A percentile compares a stretch with the other conserved stretches of the same genome.
phyloP scores from a whole-genome alignment of 2,113 vertebrate species.

The Ctenodactylus gundi region DNA sequence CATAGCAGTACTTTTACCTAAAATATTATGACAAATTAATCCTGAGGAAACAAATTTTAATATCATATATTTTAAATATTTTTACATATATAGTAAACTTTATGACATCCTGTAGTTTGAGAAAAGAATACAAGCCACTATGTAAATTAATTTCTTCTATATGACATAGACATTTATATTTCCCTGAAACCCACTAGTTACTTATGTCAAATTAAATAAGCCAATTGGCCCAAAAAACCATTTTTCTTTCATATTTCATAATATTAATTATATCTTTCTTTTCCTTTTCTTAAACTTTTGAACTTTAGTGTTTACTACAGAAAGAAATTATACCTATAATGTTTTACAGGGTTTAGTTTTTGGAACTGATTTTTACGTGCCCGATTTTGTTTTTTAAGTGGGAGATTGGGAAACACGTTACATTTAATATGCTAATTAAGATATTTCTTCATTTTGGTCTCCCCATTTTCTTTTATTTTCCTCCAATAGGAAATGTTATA shows the following conservation, averaged over 20 bases:
- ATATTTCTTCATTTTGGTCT: not conserved
- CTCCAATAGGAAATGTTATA: not conserved
- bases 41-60: too few species aligned
- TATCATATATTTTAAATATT: too few species aligned
- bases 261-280: not conserved
- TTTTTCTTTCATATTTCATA: not conserved
- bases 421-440: not conserved
- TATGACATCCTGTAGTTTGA: too few species aligned
- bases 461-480: not conserved
- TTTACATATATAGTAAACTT: too few species aligned
- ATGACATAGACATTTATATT: not conserved
- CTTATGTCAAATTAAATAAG: not conserved
- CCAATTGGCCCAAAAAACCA: not conserved
- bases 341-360: constrained; percentile 30
- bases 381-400: not conserved
- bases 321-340: not conserved
- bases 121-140: not conserved
- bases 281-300: constrained; percentile 3
- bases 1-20: too few species aligned
- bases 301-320: not conserved
- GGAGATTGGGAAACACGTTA: not conserved
- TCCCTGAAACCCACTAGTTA: not conserved
- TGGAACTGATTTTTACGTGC: not conserved
- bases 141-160: not conserved
- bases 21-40: too few species aligned